These are phyloP conservation scores for Steinernema hermaphroditum DNA, from an alignment of 2,888 invertebrate genomes.

Conservation along the genomic window DNA sequence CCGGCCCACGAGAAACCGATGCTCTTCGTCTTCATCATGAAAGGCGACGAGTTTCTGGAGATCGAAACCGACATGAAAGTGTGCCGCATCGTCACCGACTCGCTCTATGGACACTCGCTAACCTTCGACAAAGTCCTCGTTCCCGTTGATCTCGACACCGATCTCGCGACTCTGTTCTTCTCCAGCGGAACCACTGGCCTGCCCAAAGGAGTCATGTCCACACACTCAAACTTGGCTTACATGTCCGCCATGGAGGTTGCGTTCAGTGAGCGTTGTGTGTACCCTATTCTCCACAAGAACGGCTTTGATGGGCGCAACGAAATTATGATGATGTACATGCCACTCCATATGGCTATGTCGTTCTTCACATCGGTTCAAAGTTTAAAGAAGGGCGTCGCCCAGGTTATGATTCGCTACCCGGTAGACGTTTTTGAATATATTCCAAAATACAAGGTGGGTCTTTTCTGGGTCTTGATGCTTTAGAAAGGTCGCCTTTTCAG, in stretches of 20 bases:
- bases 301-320: neutral
- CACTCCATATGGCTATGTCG: constrained; percentile 17
- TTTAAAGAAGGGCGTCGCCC: neutral
- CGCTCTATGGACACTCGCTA: neutral
- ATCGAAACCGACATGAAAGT: constrained; percentile 2
- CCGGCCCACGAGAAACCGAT: neutral
- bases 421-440: constrained; percentile 15
- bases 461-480: neutral
- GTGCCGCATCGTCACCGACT: neutral
- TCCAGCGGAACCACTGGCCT: constrained; percentile 56
- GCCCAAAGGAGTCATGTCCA: constrained; percentile 53
- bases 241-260: neutral
- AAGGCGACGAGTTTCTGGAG: constrained; percentile 30
- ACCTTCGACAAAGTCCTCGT: neutral
- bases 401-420: constrained; percentile 17
- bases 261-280: constrained; percentile 1
- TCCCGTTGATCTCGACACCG: constrained; percentile 41
- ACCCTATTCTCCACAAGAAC: constrained; percentile 5
- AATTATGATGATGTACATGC: constrained; percentile 28
- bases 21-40: constrained; percentile 6
- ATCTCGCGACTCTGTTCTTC: constrained; percentile 51
- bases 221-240: constrained; percentile 44
- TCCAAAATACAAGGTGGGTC: neutral
- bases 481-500: neutral
- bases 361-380: constrained; percentile 20